These are phyloP conservation scores for Nycteola revayana DNA, from an alignment of 2,888 invertebrate species.

Conservation along the genomic window DNA sequence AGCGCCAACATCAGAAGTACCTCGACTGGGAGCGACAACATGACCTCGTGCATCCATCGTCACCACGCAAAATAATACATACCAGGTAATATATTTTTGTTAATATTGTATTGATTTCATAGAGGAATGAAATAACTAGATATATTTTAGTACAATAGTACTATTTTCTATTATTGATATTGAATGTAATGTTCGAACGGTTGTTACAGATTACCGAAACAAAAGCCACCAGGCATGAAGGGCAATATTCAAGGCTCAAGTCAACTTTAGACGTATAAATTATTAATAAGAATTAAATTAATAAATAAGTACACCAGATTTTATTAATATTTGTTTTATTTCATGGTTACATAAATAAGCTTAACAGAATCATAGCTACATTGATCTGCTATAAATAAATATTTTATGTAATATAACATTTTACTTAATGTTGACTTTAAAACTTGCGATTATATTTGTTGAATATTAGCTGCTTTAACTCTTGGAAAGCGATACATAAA, in stretches of 20 bases:
- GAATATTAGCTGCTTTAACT: no score
- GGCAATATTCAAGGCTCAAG: slow-evolving; percentile 68
- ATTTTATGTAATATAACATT: no score
- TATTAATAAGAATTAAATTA: slow-evolving; percentile 7
- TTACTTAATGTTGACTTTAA: no score
- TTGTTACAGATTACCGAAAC: slow-evolving; percentile 66
- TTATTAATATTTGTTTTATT: slow-evolving; percentile 1
- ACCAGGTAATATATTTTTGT: slow-evolving; percentile 68
- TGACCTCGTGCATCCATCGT: slow-evolving; percentile 88
- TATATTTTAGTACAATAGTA: no score
- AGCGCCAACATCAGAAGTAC: slow-evolving; percentile 86
- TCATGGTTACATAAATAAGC: no score
- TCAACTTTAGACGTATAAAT: slow-evolving; percentile 49
- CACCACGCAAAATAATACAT: slow-evolving; percentile 86
- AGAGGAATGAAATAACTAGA: no score
- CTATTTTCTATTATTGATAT: no score
- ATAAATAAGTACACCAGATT: not conserved
- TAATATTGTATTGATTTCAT: no score
- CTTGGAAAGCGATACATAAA: no score
- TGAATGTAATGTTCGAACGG: not conserved
- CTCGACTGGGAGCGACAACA: slow-evolving; percentile 86
- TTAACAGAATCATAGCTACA: no score
- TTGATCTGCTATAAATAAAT: no score
- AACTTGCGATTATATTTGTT: no score
- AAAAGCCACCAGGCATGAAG: slow-evolving; percentile 67